Conservation (phyloP, 2,888 invertebrate species). For the Malacosoma neustria region DNA sequence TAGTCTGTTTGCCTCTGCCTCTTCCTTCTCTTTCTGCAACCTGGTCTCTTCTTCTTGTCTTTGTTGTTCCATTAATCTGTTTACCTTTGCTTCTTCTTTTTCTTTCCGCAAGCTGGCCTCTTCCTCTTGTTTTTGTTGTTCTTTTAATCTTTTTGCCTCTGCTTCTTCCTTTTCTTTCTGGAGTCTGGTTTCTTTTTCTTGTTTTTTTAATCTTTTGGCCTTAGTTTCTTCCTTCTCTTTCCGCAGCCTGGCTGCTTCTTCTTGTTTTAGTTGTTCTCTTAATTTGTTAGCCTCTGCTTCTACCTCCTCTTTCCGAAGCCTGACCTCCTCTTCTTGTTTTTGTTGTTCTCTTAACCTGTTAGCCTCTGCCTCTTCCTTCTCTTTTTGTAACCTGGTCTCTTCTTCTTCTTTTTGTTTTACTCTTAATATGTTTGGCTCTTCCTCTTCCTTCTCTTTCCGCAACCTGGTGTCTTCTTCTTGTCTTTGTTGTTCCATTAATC, state of each 20-base stretch:
- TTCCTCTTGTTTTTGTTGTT: constrained; percentile 6
- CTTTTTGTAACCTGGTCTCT: constrained; percentile 21
- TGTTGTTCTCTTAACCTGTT: constrained; percentile 3
- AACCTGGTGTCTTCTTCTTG: constrained; percentile 3
- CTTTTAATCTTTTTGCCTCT: constrained; percentile 4
- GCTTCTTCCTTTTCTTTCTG: background rate
- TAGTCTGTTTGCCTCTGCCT: background rate
- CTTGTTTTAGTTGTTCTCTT: constrained; percentile 4
- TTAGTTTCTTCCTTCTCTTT: background rate
- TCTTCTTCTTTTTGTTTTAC: constrained; percentile 5
- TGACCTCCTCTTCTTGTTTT: constrained; percentile 5
- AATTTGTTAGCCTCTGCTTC: background rate
- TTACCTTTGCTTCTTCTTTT: background rate
- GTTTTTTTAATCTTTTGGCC: background rate
- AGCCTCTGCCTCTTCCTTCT: constrained; percentile 4
- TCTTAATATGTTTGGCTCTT: constrained; percentile 2
- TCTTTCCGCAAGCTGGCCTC: constrained; percentile 1
- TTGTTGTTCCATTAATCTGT: background rate
- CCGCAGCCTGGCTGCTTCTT: constrained; percentile 1
- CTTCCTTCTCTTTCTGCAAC: background rate
- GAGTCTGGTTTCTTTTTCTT: background rate
- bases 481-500: constrained; percentile 9
- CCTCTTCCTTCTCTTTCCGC: constrained; percentile 4
- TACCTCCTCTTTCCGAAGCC: constrained; percentile 7
- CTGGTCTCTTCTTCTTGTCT: background rate